Conservation (phyloP, 2,888 invertebrate species). For the Limnephilus rhombicus region DNA sequence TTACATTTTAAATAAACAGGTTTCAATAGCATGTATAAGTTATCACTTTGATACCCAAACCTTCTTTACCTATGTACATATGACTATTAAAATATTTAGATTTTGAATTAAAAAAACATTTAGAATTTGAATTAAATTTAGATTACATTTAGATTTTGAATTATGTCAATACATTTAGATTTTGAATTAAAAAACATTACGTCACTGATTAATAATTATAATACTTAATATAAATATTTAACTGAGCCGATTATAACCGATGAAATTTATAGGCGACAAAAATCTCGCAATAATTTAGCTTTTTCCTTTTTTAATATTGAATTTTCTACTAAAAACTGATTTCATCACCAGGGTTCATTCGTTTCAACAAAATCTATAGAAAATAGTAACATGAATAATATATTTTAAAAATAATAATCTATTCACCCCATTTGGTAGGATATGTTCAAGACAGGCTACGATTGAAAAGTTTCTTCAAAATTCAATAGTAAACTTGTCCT, state of each 20-base stretch:
- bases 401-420: neutral
- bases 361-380: no score
- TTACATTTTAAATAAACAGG: neutral
- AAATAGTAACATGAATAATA: neutral
- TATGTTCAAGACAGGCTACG: neutral
- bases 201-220: neutral
- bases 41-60: neutral
- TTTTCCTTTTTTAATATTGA: no score
- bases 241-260: no score
- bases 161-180: neutral
- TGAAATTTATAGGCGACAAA: no score
- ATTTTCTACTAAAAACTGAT: no score
- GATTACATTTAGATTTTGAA: neutral
- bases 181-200: neutral
- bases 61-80: neutral
- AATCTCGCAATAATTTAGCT: no score
- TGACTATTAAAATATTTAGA: neutral
- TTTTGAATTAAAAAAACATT: neutral
- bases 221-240: no score
- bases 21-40: neutral
- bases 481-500: no score
- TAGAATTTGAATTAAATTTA: no score
- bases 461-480: no score
- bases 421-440: neutral
- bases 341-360: no score